Percentiles rank a stretch among this genome's conserved stretches.
Conservation (phyloP, 2,888 invertebrate species). For the Plebejus anna region DNA sequence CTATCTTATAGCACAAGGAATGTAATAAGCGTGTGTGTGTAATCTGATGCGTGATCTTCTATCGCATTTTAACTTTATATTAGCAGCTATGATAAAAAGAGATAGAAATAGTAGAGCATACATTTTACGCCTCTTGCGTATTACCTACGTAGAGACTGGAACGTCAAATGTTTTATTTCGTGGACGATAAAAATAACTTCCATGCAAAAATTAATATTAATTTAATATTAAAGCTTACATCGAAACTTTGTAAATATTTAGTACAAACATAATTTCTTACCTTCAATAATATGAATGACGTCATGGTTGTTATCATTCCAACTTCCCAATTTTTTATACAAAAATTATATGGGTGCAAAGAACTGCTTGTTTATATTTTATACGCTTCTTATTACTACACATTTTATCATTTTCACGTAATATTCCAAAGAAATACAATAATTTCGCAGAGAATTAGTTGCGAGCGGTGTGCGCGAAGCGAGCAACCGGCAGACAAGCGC, state of each 20-base stretch:
- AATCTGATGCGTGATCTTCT: constrained; percentile 31
- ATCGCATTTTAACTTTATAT: constrained; percentile 35
- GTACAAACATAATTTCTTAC: constrained; percentile 49
- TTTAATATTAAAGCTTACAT: background rate
- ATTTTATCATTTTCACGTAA: constrained; percentile 55
- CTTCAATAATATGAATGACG: constrained; percentile 78
- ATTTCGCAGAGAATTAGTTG: constrained; percentile 48
- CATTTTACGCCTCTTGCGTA: constrained; percentile 33
- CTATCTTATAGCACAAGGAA: constrained; percentile 50
- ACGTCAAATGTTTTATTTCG: constrained; percentile 56
- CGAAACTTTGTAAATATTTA: background rate
- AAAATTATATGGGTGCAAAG: constrained; percentile 52
- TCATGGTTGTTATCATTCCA: constrained; percentile 80
- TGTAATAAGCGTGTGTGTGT: constrained; percentile 35
- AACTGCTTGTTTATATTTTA: constrained; percentile 46
- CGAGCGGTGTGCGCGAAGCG: constrained; percentile 68
- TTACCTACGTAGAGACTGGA: constrained; percentile 42
- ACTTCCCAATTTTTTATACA: constrained; percentile 62
- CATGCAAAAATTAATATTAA: background rate
- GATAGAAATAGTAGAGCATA: constrained; percentile 41
- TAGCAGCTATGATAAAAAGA: constrained; percentile 47
- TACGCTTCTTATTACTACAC: constrained; percentile 51
- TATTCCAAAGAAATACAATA: constrained; percentile 37
- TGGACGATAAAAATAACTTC: constrained; percentile 20
- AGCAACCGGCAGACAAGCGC: constrained; percentile 78